Evolutionary conservation across 2,113 vertebrate species (phyloP), one percentile per base, ranked within the genome.

Genomic region (Chascanopsetta lugubris): DNA sequence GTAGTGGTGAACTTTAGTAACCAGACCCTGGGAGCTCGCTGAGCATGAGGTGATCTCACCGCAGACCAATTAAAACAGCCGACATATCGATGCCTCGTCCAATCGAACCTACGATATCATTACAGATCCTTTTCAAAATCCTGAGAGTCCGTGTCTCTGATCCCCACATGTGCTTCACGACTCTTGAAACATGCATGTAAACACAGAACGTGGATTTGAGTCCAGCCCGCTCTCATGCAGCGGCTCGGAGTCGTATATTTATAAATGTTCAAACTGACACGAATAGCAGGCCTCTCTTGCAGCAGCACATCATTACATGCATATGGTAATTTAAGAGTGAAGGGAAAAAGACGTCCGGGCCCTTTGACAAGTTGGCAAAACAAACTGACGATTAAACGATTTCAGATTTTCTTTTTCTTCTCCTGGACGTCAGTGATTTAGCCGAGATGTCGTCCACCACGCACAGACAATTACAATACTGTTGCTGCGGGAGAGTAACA

Each of bases 21-120:
- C 67, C 73, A 63, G 74, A 54, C 65, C 63, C 68, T 57, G 65
- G 64, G 77, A 80, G 77, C 69, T 77, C 72, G 54, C 60, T 68
- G 69, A 70, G 69, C 61, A 76, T 42, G 48, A 60, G 53, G 55
- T 69, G 56, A 72, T 85, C 77, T 75, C 40, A 74, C 47, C 53
- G 55, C 20, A 79, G 75, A 80, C 69, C 72, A 69, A 83, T 77
- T 79, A 75, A 70, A 79, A 70, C 10, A 62, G n/a, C 66, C 55
- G 40, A 66, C 61, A 50, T 67, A 15, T 13, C 24, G 34, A 10
- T 64, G 42, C 54, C 22, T 9, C 9, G 22, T 72, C 63, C 72
- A 22, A 49, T 66, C 18, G 11, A 36, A 59, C 50, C 29, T n/a
- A n/a, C n/a, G n/a, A n/a, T n/a, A n/a, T n/a, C n/a, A n/a, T n/a